Evolutionary conservation across 1,140 invertebrate genomes (phyloP).

Genomic region (Drosophila yakuba): DNA sequence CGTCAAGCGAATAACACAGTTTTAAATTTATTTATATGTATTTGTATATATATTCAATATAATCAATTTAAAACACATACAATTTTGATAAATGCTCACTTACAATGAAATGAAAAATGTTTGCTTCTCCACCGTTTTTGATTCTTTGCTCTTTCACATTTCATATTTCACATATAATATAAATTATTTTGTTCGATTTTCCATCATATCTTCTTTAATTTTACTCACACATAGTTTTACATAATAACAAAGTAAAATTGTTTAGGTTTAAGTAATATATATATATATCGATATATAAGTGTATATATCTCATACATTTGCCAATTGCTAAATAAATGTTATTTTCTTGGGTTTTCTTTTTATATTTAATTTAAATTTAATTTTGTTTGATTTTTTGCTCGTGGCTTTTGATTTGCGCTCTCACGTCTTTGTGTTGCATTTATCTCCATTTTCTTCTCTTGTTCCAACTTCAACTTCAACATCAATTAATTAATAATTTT

Average conservation of each 20-base stretch:
- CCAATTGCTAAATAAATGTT: slow-evolving; percentile 53
- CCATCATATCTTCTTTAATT: slow-evolving; percentile 27
- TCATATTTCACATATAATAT: slow-evolving; percentile 59
- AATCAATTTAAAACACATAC: slow-evolving; percentile 82
- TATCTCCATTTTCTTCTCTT: slow-evolving; percentile 12
- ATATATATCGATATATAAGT: slow-evolving; percentile 71
- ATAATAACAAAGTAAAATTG: slow-evolving; percentile 57
- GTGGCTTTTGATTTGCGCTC: slow-evolving; percentile 54
- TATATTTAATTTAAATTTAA: slow-evolving; percentile 36
- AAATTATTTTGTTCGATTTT: slow-evolving; percentile 44
- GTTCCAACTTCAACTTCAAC: slow-evolving; percentile 23
- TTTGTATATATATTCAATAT: slow-evolving; percentile 82
- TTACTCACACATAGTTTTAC: slow-evolving; percentile 59
- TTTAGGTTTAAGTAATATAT: slow-evolving; percentile 68
- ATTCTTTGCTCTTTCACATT: slow-evolving; percentile 69
- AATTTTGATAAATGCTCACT: slow-evolving; percentile 83
- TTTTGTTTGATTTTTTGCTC: slow-evolving; percentile 69
- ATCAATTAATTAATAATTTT: slow-evolving; percentile 62
- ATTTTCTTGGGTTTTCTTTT: slow-evolving; percentile 40
- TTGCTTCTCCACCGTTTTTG: slow-evolving; percentile 27
- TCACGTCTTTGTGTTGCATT: slow-evolving; percentile 50
- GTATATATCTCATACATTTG: slow-evolving; percentile 46
- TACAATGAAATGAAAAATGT: slow-evolving; percentile 76
- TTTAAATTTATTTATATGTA: slow-evolving; percentile 68
- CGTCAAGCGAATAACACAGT: slow-evolving; percentile 22